Evolutionary conservation across 2,113 vertebrate genomes (phyloP), one percentile per base, ranked within the genome.

Genomic region (Suncus etruscus): DNA sequence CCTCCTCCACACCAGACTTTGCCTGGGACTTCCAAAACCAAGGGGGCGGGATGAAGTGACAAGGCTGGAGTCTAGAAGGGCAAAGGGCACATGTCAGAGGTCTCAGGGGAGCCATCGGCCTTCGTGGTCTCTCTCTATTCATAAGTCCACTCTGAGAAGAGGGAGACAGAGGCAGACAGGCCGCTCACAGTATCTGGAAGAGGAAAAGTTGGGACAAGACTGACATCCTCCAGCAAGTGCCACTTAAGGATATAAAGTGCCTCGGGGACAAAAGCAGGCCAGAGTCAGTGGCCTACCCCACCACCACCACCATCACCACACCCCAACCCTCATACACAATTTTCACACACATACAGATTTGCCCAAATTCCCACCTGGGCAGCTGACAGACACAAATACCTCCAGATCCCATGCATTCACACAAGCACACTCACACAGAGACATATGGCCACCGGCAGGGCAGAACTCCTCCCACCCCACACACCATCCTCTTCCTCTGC

Each of bases 1-100:
- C 70, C 90, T 93, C 54, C 91, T 91, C 79, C 90, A 94, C 73
- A 88, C 86, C 93, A 90, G 76, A 87, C 65, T 90, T 80, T 89
- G 94, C 78, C 29, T 0, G 5, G 74, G 87, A 91, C 87, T 89
- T 96, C 87, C 90, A 82, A 86, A 89, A 89, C 91, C 91, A 87
- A 92, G 84, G 39, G 51, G 50, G 48, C 0, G 0, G 81, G 69
- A 75, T 75, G 92, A 25, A 47, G 89, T n/a, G 95, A 90, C 68
- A 73, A 91, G 90, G 45, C 45, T 82, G 73, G 61, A 86, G 77
- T 93, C 96, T 96, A 90, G 69, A 93, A 95, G 31, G 70, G 63
- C 92, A 95, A 95, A 96, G 86, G 86, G 70, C 69, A 95, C 50
- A 93, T 25, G 39, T 90, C 80, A 95, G 95, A 95, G 77, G 88